Percentiles rank a stretch among this genome's conserved stretches.
These are phyloP conservation scores for Strigamia crassipes DNA, from an alignment of 2,888 invertebrate species.

Conservation along the genomic window DNA sequence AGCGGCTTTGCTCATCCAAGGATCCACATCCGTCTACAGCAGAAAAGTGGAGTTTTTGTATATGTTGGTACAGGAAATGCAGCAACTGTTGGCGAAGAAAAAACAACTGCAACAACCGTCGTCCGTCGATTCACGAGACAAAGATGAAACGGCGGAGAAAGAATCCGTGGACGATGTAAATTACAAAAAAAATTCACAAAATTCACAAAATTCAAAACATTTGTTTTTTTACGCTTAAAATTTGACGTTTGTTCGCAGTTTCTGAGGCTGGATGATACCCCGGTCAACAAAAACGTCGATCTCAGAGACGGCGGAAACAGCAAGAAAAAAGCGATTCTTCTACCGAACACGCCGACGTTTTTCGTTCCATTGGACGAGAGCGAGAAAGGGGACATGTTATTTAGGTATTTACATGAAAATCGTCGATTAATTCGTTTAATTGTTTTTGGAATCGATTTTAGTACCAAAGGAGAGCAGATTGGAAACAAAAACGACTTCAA, in stretches of 20 bases:
- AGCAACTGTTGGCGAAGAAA: constrained; percentile 58
- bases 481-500: neutral
- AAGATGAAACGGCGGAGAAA: too few relatives aligned
- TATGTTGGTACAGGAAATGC: constrained; percentile 58
- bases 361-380: neutral
- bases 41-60: constrained; percentile 71
- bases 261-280: constrained; percentile 56
- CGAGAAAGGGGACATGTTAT: neutral
- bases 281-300: constrained; percentile 55
- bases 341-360: neutral
- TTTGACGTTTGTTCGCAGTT: constrained; percentile 53
- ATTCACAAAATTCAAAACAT: too few relatives aligned
- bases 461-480: neutral
- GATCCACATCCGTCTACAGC: constrained; percentile 71
- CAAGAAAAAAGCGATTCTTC: neutral
- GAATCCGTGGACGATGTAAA: neutral
- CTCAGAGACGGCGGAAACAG: constrained; percentile 50
- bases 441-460: too few relatives aligned
- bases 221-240: too few relatives aligned
- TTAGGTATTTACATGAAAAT: neutral
- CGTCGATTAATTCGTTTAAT: too few relatives aligned
- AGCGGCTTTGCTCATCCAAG: constrained; percentile 76
- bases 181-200: constrained; percentile 44
- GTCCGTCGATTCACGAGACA: too few relatives aligned
- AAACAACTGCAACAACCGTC: constrained; percentile 55